A percentile compares a stretch with the other conserved stretches of the same genome.
Evolutionary conservation across 2,113 vertebrate genomes (phyloP).

Genomic region (Oreotrochilus melanogaster): DNA sequence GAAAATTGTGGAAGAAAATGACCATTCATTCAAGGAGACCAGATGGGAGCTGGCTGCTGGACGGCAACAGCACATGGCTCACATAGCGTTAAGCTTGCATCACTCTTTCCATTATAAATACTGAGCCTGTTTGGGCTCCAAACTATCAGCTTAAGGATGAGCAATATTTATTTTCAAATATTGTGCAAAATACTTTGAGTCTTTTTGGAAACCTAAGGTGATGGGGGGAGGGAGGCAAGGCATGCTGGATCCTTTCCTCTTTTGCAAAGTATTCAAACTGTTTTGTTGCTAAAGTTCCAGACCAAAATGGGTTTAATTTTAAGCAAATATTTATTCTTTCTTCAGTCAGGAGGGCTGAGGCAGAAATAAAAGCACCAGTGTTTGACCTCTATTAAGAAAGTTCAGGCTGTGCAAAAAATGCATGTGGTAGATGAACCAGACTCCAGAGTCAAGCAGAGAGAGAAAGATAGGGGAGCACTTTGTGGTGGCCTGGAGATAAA

Average conservation of each 20-base stretch:
- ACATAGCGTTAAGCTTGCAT: slow-evolving; percentile 50
- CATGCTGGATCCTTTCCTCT: slow-evolving; percentile 52
- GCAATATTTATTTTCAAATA: slow-evolving; percentile 75
- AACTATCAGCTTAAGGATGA: slow-evolving; percentile 60
- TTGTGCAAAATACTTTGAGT: slow-evolving; percentile 66
- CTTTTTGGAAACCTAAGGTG: slow-evolving; percentile 46
- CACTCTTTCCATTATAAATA: slow-evolving; percentile 64
- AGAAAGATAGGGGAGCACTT: not conserved
- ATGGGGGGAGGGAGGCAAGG: not conserved
- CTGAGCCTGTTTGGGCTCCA: not conserved
- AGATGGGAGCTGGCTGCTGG: slow-evolving; percentile 34
- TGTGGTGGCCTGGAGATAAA: not conserved
- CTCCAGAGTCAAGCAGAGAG: not conserved
- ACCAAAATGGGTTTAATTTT: slow-evolving; percentile 64
- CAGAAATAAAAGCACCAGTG: slow-evolving; percentile 62
- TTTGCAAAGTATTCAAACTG: slow-evolving; percentile 20
- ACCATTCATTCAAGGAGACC: not conserved
- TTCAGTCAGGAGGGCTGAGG: slow-evolving; percentile 42
- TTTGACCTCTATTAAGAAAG: slow-evolving; percentile 62
- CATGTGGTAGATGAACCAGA: slow-evolving; percentile 7
- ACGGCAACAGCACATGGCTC: slow-evolving; percentile 50
- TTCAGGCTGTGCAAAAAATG: slow-evolving; percentile 41
- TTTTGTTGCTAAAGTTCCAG: slow-evolving; percentile 60
- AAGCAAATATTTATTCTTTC: slow-evolving; percentile 71
- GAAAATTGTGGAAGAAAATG: slow-evolving; percentile 23